phyloP scores from a whole-genome alignment of 2,797 vertebrate species.

The Lemur catta region DNA sequence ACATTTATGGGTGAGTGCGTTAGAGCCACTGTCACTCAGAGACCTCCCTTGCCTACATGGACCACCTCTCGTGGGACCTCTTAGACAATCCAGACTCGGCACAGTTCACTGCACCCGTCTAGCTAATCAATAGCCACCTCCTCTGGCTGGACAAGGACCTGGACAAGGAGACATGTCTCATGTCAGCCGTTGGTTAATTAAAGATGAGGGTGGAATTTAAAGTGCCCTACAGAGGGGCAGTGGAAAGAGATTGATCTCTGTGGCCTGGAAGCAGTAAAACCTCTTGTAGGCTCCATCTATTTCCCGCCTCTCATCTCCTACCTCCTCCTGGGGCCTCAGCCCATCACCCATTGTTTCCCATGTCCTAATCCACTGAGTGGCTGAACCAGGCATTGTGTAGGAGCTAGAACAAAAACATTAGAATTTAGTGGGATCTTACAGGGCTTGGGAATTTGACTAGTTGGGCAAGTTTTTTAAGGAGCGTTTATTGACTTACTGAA shows the following conservation, averaged over 20 bases:
- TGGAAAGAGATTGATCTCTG: background rate
- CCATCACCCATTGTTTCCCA: background rate
- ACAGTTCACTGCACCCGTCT: background rate
- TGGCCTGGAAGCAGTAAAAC: background rate
- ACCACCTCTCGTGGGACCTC: background rate
- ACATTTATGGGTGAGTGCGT: background rate
- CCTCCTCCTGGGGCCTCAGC: background rate
- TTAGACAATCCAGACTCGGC: background rate
- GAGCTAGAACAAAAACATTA: background rate
- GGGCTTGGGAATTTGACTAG: background rate
- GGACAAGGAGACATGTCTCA: background rate
- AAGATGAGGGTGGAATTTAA: constrained; percentile 48
- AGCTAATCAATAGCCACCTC: constrained; percentile 1
- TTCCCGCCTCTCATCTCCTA: background rate
- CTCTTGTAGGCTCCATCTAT: background rate
- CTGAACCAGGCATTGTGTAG: background rate
- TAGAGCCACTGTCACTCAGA: background rate
- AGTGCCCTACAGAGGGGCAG: background rate
- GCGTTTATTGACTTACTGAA: background rate
- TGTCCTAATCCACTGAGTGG: background rate
- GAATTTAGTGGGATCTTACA: background rate
- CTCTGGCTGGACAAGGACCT: background rate
- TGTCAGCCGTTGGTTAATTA: constrained; percentile 47
- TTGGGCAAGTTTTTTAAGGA: background rate
- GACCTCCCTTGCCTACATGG: background rate